phyloP scores from a whole-genome alignment of 1,140 invertebrate species.

The Caligus rogercresseyi region DNA sequence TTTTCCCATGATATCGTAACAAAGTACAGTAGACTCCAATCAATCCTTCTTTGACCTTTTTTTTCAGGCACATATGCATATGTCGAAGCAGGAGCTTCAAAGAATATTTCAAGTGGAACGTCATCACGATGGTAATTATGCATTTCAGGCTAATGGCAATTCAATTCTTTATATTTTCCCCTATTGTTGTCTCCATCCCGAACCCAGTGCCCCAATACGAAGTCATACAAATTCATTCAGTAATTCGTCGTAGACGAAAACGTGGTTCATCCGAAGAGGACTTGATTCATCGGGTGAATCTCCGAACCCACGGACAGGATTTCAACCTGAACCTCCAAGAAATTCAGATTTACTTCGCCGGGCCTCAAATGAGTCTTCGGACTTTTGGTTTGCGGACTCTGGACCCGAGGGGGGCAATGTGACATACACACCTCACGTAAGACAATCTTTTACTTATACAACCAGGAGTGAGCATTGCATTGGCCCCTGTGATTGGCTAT shows the following conservation, averaged over 20 bases:
- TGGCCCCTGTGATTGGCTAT: background rate
- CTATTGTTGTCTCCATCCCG: constrained; percentile 16
- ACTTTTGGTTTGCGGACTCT: constrained; percentile 21
- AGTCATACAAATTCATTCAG: constrained; percentile 35
- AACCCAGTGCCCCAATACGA: constrained; percentile 46
- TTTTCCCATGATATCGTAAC: no score
- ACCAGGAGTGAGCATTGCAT: background rate
- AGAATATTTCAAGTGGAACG: constrained; percentile 59
- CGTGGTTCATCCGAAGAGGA: background rate
- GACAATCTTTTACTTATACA: background rate
- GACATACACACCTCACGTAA: constrained; percentile 7
- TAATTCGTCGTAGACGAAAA: constrained; percentile 20
- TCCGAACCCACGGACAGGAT: constrained; percentile 26
- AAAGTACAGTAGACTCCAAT: no score
- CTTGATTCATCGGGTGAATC: constrained; percentile 21
- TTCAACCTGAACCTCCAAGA: constrained; percentile 33
- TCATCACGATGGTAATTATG: constrained; percentile 43
- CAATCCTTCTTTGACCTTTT: no score
- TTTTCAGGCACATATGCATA: constrained; percentile 58
- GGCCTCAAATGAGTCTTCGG: constrained; percentile 33
- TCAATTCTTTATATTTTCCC: background rate
- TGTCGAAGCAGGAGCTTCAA: constrained; percentile 56
- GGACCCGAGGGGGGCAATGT: constrained; percentile 15
- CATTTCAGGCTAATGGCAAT: constrained; percentile 16
- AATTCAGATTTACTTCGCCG: constrained; percentile 55